Base-by-base conservation (phyloP, 2,113 vertebrate genomes). In the Patagioenas fasciata region DNA sequence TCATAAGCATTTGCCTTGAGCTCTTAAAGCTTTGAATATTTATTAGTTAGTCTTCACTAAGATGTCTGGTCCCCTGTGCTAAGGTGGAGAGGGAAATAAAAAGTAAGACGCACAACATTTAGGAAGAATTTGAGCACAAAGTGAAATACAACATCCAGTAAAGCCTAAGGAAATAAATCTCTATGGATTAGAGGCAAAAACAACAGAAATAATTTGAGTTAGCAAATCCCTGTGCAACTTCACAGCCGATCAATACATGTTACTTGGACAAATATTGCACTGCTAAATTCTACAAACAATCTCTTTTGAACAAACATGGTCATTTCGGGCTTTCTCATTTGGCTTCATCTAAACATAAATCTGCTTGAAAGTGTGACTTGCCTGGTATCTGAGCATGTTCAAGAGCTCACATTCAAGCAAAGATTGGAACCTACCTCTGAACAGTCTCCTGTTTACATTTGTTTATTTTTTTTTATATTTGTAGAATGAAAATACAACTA, bases 151-250 rank as follows among this genome's bases (percentile, higher is more conserved):
- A 36, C 32, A 78, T 36, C 34, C 56, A 78, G 20, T 60, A 83
- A 80, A 88, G 54, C 50, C 56, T 40, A 73, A 47, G 61, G 48
- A 94, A 91, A 85, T 83, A 88, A 88, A 93, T 92, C 36, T 92
- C 28, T 70, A 61, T 79, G 77, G 53, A 81, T 81, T 19, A 93
- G 48, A 92, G 44, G 57, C 36, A 78, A 69, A 88, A 91, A 20
- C 16, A 15, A 44, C 57, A 89, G 77, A 42, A 84, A 56, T 56
- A 85, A 44, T 75, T 28, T 74, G 83, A 93, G 73, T 48, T 92
- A 42, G 56, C 42, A 92, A 93, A 92, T 81, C 65, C 42, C 65
- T 23, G 34, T 88, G 82, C 15, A 83, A 61, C 60, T 93, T 90
- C 31, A 50, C 16, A 90, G 83, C 38, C 0, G 6, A 93, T 91